Percentiles rank a stretch among this genome's conserved stretches.
These are phyloP conservation scores for Rhagonycha fulva DNA, from an alignment of 2,888 invertebrate genomes.

Conservation along the genomic window DNA sequence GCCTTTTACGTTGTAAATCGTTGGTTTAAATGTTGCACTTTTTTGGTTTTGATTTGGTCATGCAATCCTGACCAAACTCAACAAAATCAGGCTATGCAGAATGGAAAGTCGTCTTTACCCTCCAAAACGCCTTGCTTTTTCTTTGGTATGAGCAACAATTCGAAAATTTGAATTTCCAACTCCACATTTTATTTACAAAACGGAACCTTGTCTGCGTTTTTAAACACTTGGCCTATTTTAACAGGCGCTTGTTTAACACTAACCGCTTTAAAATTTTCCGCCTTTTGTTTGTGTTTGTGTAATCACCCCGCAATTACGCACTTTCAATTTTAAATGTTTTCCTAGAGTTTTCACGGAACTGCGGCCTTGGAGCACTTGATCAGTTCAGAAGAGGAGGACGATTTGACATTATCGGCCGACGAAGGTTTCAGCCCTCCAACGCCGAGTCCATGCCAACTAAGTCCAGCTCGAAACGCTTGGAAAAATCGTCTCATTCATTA, in stretches of 20 bases:
- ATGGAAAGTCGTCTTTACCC: too few relatives aligned
- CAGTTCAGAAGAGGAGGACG: slow-evolving; percentile 52
- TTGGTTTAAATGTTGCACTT: too few relatives aligned
- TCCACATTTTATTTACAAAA: not conserved
- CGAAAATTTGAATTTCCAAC: too few relatives aligned
- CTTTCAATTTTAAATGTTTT: slow-evolving; percentile 19
- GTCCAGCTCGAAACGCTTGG: slow-evolving; percentile 49
- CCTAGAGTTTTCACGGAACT: slow-evolving; percentile 55
- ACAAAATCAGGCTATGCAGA: too few relatives aligned
- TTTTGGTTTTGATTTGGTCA: too few relatives aligned
- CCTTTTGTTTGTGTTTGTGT: not conserved
- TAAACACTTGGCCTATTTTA: not conserved
- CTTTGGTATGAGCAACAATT: too few relatives aligned
- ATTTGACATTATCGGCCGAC: slow-evolving; percentile 53
- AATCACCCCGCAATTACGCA: not conserved
- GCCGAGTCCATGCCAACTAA: slow-evolving; percentile 54
- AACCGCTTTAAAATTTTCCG: not conserved
- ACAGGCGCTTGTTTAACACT: not conserved
- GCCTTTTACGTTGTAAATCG: too few relatives aligned
- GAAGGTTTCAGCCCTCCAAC: slow-evolving; percentile 56
- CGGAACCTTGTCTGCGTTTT: not conserved
- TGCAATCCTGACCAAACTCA: too few relatives aligned
- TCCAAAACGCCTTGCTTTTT: too few relatives aligned
- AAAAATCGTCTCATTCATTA: slow-evolving; percentile 40
- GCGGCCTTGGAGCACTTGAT: slow-evolving; percentile 53